Percentiles rank a stretch among this genome's conserved stretches.
Conservation (phyloP, 2,797 vertebrate species). For the Apodemus agrarius region DNA sequence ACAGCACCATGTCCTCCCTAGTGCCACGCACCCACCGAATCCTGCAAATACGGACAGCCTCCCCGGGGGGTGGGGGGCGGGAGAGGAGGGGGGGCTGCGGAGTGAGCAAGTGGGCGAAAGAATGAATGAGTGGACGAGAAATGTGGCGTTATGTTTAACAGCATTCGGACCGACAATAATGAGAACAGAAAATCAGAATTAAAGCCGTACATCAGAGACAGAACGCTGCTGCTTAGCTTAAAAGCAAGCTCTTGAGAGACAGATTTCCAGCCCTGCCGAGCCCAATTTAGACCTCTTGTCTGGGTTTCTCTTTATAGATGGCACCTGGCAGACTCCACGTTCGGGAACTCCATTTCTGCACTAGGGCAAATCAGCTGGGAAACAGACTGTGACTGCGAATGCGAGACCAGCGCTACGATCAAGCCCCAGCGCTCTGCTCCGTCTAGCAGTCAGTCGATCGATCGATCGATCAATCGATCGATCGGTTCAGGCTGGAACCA, state of each 20-base stretch:
- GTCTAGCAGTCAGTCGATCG: neutral
- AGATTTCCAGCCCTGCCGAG: neutral
- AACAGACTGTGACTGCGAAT: neutral
- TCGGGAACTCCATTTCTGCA: conserved; percentile 6
- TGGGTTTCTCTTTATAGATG: conserved; percentile 18
- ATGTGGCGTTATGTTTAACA: neutral
- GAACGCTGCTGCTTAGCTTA: neutral
- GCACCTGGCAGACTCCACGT: neutral
- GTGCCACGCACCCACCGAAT: neutral
- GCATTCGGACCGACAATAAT: neutral
- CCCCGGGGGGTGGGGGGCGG: no score
- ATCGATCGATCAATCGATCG: no score
- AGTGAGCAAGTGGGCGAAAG: neutral
- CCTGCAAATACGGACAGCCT: neutral
- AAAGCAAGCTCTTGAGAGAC: neutral
- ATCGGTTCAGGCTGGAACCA: neutral
- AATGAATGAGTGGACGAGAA: neutral
- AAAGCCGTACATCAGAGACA: neutral
- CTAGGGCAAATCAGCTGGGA: neutral
- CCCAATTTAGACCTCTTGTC: conserved; percentile 44
- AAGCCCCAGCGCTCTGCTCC: neutral
- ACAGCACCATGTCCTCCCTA: neutral
- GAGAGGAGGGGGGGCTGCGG: neutral
- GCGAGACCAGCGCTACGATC: no score
- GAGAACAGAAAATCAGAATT: neutral